Evolutionary conservation across 2,888 invertebrate genomes (phyloP).

Genomic region (Steinernema hermaphroditum): DNA sequence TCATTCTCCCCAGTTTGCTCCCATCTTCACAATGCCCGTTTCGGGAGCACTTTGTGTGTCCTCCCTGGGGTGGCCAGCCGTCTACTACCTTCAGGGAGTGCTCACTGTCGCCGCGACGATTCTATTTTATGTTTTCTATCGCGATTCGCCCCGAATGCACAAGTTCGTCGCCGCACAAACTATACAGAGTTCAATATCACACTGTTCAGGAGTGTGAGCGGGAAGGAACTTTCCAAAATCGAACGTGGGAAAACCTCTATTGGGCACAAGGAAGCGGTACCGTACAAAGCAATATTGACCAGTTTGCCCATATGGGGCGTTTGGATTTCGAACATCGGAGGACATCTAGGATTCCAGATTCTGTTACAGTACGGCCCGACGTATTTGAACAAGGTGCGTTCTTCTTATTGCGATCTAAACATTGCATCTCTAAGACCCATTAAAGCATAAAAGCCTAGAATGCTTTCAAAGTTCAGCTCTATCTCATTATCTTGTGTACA

Average conservation of each 20-base stretch:
- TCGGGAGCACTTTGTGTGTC: conserved; percentile 33
- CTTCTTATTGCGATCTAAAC: background rate
- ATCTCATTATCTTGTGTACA: too few relatives aligned
- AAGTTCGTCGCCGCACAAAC: conserved; percentile 20
- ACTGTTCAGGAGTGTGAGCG: conserved; percentile 33
- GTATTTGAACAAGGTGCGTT: conserved; percentile 8
- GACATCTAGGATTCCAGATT: conserved; percentile 28
- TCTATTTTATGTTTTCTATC: conserved; percentile 34
- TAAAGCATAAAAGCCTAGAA: too few relatives aligned
- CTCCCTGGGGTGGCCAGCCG: conserved; percentile 34
- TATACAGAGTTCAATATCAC: too few relatives aligned
- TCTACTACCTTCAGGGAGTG: conserved; percentile 36
- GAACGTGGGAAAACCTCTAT: conserved; percentile 33
- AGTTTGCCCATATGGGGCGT: conserved; percentile 32
- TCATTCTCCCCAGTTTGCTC: conserved; percentile 6
- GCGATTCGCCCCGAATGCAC: conserved; percentile 34
- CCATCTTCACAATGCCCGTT: conserved; percentile 37
- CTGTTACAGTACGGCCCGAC: conserved; percentile 13
- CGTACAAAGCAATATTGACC: conserved; percentile 38
- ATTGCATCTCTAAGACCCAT: too few relatives aligned
- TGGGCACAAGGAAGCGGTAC: conserved; percentile 35
- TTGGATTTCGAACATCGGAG: conserved; percentile 31
- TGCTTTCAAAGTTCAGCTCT: too few relatives aligned
- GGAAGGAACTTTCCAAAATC: conserved; percentile 40
- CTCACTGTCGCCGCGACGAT: conserved; percentile 33